Conservation (phyloP, 2,797 vertebrate species). For the Mus caroli region DNA sequence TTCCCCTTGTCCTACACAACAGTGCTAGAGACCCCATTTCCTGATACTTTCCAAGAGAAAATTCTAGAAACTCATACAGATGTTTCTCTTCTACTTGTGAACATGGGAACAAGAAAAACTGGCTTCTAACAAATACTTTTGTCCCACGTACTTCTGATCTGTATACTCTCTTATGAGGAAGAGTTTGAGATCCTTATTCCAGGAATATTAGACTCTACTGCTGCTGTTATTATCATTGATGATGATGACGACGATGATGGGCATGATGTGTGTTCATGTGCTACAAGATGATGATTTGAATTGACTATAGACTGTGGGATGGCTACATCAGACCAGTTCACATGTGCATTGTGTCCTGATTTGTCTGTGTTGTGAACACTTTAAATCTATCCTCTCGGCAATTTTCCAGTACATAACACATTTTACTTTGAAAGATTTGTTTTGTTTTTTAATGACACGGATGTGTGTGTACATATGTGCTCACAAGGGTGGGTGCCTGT, state of each 20-base stretch:
- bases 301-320: neutral
- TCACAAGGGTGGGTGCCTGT: neutral
- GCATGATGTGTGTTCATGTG: neutral
- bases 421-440: neutral
- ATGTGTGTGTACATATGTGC: neutral
- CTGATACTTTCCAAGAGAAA: constrained; percentile 19
- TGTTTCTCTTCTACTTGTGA: neutral
- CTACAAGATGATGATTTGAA: constrained; percentile 1
- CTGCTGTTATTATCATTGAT: neutral
- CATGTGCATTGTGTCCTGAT: neutral
- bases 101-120: constrained; percentile 32
- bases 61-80: constrained; percentile 34
- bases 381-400: neutral
- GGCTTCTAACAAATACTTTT: constrained; percentile 9
- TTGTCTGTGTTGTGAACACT: neutral
- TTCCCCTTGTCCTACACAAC: neutral
- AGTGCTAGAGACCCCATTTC: neutral
- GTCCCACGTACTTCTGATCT: constrained; percentile 20
- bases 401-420: neutral
- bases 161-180: neutral
- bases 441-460: neutral
- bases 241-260: too few species aligned
- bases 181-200: constrained; percentile 43
- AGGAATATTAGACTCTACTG: neutral
- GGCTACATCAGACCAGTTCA: neutral